Evolutionary conservation across 2,113 vertebrate species (phyloP).

Genomic region (Pseudorectes ferrugineus): DNA sequence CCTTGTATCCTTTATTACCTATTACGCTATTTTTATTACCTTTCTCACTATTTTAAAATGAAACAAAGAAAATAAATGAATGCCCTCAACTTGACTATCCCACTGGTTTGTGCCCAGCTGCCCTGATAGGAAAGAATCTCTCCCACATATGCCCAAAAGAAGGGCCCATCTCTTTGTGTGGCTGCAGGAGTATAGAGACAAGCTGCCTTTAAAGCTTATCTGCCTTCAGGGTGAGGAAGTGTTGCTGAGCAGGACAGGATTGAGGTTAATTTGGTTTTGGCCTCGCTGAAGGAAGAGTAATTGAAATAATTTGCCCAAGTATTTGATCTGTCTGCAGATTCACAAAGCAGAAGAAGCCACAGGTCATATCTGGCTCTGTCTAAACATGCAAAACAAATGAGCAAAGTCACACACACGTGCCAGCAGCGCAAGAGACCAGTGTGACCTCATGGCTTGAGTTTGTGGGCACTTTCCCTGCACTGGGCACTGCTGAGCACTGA

Average conservation of each 20-base stretch:
- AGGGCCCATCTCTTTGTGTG: neutral
- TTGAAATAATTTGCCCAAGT: neutral
- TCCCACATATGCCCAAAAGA: neutral
- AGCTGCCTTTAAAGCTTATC: neutral
- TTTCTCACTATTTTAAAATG: neutral
- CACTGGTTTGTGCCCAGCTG: neutral
- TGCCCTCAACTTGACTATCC: rapidly evolving
- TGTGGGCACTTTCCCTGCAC: rapidly evolving
- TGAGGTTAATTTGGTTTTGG: neutral
- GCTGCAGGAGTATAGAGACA: neutral
- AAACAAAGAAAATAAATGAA: neutral
- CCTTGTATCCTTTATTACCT: neutral
- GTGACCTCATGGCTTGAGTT: rapidly evolving
- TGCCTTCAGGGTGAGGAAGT: neutral
- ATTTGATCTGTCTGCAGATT: neutral
- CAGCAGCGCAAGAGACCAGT: rapidly evolving
- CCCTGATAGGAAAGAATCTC: neutral
- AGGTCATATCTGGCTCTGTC: neutral
- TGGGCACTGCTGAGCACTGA: neutral
- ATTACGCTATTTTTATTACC: neutral
- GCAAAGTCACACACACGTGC: neutral
- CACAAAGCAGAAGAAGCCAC: neutral
- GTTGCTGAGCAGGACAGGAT: neutral
- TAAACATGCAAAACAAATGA: neutral
- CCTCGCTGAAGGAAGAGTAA: neutral